Base-by-base conservation (phyloP, 2,113 vertebrate genomes). In the Oncorhynchus masou region DNA sequence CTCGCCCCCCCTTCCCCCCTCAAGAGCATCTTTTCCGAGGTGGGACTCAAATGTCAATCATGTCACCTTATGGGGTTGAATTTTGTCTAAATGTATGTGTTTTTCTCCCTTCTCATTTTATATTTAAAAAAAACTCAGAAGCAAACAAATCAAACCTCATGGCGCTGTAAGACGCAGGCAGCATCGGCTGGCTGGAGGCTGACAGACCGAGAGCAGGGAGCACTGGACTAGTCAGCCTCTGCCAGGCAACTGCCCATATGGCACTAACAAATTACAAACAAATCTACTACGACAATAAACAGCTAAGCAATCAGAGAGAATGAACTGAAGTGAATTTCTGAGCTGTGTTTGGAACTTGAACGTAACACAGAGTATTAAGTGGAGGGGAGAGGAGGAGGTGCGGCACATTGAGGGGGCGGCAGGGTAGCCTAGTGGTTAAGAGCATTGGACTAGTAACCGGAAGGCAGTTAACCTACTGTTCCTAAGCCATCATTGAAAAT, bases 141-240 rank as follows among this genome's bases (percentile, higher is more conserved):
- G 74, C 75, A 87, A 88, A 85, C 87, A 27, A 88, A 84, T 81
- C 27, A 72, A 91, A 92, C 92, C 91, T 93, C 91, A 92, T 87
- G 81, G 83, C 85, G 84, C 79, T 79, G 87, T 86, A 80, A 75
- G 39, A 74, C 81, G 34, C 19, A 22, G n/a, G 77, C 68, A 31
- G 77, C 24, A 19, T 51, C 54, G 22, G 29, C 16, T 8, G 31
- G 59, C 13, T 24, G 34, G 34, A 74, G 48, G 3, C 12, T 9
- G 77, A 68, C 71, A 4, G 80, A 60, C 76, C 5, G 3, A 22
- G 1, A 27, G 68, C 65, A 29, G 8, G 24, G 68, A 70, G 66
- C 66, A 34, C 25, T 31, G 66, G 66, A 73, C 70, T 29, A 29
- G 69, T 65, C 77, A 12, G 73, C 66, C 34, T 48, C 57, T 39